Conservation (phyloP, 2,797 vertebrate species). For the Acrossocheilus wenchowensis region DNA sequence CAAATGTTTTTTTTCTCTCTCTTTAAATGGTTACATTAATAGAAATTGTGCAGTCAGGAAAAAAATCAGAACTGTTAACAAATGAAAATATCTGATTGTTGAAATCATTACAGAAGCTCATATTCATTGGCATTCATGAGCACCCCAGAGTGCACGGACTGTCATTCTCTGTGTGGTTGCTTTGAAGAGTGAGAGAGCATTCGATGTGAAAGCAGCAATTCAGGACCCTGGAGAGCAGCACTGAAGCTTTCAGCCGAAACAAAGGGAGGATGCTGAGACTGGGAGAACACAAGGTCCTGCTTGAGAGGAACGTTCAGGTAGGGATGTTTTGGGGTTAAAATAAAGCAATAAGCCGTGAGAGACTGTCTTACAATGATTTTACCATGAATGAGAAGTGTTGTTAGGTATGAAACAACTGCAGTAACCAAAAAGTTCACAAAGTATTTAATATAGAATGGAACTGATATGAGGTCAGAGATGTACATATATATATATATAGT, state of each 20-base stretch:
- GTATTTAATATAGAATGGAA: not conserved
- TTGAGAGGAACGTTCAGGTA: not conserved
- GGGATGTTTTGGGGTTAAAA: not conserved
- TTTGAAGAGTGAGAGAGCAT: conserved; percentile 1
- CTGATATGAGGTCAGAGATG: not conserved
- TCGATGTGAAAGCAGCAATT: conserved; percentile 2
- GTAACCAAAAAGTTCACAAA: not conserved
- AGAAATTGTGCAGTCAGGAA: not conserved
- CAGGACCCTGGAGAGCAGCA: conserved; percentile 18
- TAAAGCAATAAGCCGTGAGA: not conserved
- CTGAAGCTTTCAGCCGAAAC: not conserved
- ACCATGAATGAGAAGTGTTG: not conserved
- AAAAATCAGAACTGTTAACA: not conserved
- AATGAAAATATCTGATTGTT: not conserved
- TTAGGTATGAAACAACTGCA: not conserved
- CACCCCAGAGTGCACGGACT: not conserved
- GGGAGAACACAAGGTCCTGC: not conserved
- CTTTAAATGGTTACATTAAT: not conserved
- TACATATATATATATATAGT: not conserved
- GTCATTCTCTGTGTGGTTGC: not conserved
- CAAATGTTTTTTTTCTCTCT: not conserved
- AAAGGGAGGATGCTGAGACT: not conserved
- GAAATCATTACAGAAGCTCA: conserved; percentile 5
- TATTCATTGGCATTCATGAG: not conserved
- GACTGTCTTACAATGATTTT: not conserved